A percentile compares a stretch with the other conserved stretches of the same genome.
Evolutionary conservation across 2,888 invertebrate genomes (phyloP).

Genomic region (Antheraea yamamai): DNA sequence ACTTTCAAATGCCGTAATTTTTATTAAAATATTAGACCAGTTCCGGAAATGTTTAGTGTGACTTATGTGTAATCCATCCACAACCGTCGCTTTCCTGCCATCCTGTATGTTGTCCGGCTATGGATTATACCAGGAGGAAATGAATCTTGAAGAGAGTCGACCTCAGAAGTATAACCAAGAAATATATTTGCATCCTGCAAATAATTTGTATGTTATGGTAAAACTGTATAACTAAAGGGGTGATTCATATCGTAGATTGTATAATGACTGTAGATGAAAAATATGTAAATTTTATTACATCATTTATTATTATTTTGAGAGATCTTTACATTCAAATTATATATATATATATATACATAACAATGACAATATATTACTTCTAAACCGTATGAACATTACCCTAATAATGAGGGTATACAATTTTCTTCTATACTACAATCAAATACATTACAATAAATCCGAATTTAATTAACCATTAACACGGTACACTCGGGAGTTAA

Average conservation of each 20-base stretch:
- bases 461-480: conserved; percentile 1
- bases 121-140: too few relatives aligned
- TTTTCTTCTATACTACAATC: not conserved
- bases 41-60: too few relatives aligned
- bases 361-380: not conserved
- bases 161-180: too few relatives aligned
- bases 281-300: not conserved
- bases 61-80: too few relatives aligned
- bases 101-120: too few relatives aligned
- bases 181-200: not conserved
- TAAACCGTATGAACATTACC: not conserved
- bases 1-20: too few relatives aligned
- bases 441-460: not conserved
- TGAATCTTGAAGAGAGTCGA: too few relatives aligned
- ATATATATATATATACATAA: not conserved
- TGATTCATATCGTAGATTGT: not conserved
- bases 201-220: not conserved
- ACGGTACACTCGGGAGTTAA: not conserved
- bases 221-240: not conserved
- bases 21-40: too few relatives aligned
- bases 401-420: not conserved
- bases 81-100: too few relatives aligned
- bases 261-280: not conserved
- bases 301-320: not conserved
- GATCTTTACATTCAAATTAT: not conserved